Conservation (phyloP, 2,113 vertebrate species). For the Syngnathus scovelli region DNA sequence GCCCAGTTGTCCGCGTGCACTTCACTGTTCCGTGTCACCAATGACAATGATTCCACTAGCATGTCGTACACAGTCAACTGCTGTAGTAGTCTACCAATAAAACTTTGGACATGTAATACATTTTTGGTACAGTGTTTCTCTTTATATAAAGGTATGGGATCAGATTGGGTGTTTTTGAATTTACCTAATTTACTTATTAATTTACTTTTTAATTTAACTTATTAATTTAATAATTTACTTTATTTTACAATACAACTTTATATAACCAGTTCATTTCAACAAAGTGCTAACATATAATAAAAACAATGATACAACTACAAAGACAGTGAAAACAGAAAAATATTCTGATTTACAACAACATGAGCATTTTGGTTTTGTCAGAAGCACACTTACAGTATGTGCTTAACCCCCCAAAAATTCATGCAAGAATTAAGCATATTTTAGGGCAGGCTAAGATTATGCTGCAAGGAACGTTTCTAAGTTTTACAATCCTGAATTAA, state of each 20-base stretch:
- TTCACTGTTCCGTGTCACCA: slow-evolving; percentile 27
- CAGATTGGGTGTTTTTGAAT: not conserved
- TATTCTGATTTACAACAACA: not conserved
- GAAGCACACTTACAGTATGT: no score
- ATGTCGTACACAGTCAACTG: slow-evolving; percentile 31
- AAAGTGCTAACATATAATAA: no score
- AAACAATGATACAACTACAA: no score
- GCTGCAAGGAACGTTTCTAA: not conserved
- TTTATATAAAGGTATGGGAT: not conserved
- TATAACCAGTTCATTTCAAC: no score
- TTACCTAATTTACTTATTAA: not conserved
- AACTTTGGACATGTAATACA: slow-evolving; percentile 25
- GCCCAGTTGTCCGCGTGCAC: slow-evolving; percentile 24
- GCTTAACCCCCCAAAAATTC: no score
- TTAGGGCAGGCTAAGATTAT: not conserved
- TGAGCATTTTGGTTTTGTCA: no score
- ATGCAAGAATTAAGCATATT: no score
- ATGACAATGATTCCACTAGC: slow-evolving; percentile 25
- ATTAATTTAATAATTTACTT: no score
- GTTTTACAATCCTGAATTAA: no score
- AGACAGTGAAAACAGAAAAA: no score
- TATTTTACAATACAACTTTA: no score
- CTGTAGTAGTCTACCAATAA: slow-evolving; percentile 46
- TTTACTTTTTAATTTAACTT: no score
- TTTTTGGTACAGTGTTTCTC: not conserved